Evolutionary conservation across 2,113 vertebrate species (phyloP), one percentile per base, ranked within the genome.

Genomic region (Oplegnathus fasciatus): DNA sequence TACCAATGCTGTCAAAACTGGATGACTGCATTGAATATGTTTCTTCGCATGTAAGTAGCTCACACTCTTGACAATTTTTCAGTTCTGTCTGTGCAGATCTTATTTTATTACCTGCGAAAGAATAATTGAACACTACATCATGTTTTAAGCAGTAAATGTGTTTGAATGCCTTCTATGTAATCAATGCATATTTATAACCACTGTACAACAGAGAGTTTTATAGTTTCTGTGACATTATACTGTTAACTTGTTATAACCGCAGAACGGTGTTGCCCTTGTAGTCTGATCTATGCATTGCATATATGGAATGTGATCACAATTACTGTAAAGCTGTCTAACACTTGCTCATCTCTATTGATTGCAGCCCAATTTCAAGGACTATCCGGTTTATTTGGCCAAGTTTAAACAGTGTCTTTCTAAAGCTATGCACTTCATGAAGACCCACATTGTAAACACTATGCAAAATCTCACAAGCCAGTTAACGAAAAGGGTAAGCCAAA

Each of bases 361-460:
- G 44, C 95, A 99, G 98, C 98, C 98, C 1, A 97, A 96, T 94
- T 99, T 99, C 96, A 98, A 98, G 95, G 98, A 99, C 92, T 98
- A 98, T 75, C 97, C 98, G 10, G 96, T 98, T 26, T 99, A 98
- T 93, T 92, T 98, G 92, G 86, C 94, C 24, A 99, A 99, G 87
- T 98, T 98, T 94, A 98, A 97, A 84, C 98, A 98, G 86, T 99
- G 98, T 94, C 97, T 99, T 89, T 98, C 97, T 75, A 98, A 97
- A 98, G 98, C 97, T 91, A 96, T 99, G 96, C 97, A 98, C 83
- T 97, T 99, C 79, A 98, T 99, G 96, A 99, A 98, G 95, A 96
- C 94, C 3, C 96, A 98, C 89, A 97, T 97, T 89, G 97, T 99
- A 88, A 98, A 97, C 89, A 98, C 96, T 42, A 94, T 99, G 78